These are phyloP conservation scores for Rotaria macrura DNA, from an alignment of 2,888 invertebrate species.

Conservation along the genomic window DNA sequence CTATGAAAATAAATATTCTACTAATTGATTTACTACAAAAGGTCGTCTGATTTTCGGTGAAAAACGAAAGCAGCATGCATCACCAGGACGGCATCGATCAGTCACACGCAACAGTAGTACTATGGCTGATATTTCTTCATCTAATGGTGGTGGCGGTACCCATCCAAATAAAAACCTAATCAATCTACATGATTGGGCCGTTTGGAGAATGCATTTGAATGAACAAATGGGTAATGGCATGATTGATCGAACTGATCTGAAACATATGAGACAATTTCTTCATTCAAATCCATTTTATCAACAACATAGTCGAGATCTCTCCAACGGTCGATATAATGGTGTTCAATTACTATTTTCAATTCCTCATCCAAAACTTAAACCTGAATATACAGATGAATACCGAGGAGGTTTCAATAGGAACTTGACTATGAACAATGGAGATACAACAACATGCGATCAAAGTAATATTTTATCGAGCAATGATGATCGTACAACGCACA, in stretches of 20 bases:
- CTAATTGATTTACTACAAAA: neutral
- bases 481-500: neutral
- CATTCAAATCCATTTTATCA: slow-evolving; percentile 15
- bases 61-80: slow-evolving; percentile 1
- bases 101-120: neutral
- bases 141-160: neutral
- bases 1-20: neutral
- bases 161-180: neutral
- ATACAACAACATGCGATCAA: neutral
- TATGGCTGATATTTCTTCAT: neutral
- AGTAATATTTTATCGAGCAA: neutral
- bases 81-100: neutral
- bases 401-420: neutral
- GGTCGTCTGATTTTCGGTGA: slow-evolving; percentile 13
- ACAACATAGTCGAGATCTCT: neutral
- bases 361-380: neutral
- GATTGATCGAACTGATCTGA: neutral
- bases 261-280: neutral
- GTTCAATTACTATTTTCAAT: neutral
- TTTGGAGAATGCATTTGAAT: neutral
- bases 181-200: slow-evolving; percentile 6
- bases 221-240: neutral
- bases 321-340: neutral
- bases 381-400: neutral
- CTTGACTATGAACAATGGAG: neutral